phyloP scores from a whole-genome alignment of 2,797 vertebrate genomes.

The Limosa lapponica region DNA sequence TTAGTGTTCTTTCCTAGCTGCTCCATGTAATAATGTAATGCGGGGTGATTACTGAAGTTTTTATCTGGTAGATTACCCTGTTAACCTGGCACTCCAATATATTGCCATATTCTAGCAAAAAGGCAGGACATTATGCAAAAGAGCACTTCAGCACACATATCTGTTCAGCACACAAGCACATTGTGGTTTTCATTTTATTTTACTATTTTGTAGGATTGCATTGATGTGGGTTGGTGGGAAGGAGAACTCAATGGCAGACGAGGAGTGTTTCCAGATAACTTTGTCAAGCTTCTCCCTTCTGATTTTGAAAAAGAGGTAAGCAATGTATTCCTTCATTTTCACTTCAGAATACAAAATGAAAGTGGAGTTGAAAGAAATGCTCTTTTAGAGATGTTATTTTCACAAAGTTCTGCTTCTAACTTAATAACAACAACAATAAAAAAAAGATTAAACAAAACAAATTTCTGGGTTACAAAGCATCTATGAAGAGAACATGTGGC shows the following conservation, averaged over 20 bases:
- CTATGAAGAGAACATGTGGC: not conserved
- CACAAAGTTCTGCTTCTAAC: not conserved
- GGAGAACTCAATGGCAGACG: slow-evolving; percentile 90
- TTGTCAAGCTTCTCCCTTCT: slow-evolving; percentile 91
- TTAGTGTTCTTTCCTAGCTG: not conserved
- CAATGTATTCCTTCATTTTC: not conserved
- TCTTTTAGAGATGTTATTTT: not conserved
- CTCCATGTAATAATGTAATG: not conserved
- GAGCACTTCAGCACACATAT: not conserved
- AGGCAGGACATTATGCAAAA: not conserved
- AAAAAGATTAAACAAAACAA: not conserved
- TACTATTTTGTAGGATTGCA: slow-evolving; percentile 85
- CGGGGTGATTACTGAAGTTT: not conserved
- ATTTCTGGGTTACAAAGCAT: not conserved
- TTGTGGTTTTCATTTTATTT: slow-evolving; percentile 15
- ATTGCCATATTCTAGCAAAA: not conserved
- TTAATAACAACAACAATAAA: not conserved
- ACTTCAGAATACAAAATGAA: not conserved
- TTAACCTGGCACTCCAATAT: slow-evolving; percentile 7
- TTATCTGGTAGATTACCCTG: not conserved
- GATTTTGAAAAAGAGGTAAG: slow-evolving; percentile 95
- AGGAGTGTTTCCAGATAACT: slow-evolving; percentile 97
- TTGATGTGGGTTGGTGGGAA: slow-evolving; percentile 97
- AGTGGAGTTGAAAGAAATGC: not conserved
- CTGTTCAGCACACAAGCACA: not conserved